Evolutionary conservation across 2,797 vertebrate species (phyloP), one percentile per base, ranked within the genome.

Genomic region (Acipenser transmontanus): DNA sequence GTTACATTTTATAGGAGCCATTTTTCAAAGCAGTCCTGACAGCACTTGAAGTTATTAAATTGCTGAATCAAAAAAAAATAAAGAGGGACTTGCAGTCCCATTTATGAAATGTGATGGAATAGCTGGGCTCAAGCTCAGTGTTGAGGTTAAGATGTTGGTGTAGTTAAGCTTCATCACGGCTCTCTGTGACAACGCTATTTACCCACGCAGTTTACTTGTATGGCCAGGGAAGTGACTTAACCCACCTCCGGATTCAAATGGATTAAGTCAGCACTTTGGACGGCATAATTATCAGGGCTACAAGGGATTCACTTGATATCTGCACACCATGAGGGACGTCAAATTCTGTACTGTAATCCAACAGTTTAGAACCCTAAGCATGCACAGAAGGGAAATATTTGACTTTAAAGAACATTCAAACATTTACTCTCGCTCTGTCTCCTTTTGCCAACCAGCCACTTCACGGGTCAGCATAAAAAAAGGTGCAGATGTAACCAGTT

Each of bases 1-100:
- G 93, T 96, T 95, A 93, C 92, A 87, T 94, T 97, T 97, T 95
- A 97, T 95, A 93, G 95, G 91, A 87, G 90, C 92, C 87, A 95
- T 95, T 95, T 96, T 94, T 97, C 93, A 98, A 93, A 91, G 93
- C 89, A 78, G 87, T 92, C 89, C 91, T 94, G 95, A 97, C 95
- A 97, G 95, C 93, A 93, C 93, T 94, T 82, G 89, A 90, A 92
- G 94, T 97, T 97, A 97, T 97, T 96, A 96, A 95, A 94, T 92
- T 94, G 92, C 85, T 85, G 92, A 93, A 93, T 94, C 92, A 91
- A 92, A 90, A 92, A 80, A 64, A 70, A 63, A 69, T 14, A 67
- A 66, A 56, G 50, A 47, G 34, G 34, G 85, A 84, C 87, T 86
- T 80, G 80, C 78, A 76, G 81, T 88, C 70, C 75, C 83, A 75